A percentile compares a stretch with the other conserved stretches of the same genome.
phyloP scores from a whole-genome alignment of 2,113 vertebrate species.

The Antechinus flavipes region DNA sequence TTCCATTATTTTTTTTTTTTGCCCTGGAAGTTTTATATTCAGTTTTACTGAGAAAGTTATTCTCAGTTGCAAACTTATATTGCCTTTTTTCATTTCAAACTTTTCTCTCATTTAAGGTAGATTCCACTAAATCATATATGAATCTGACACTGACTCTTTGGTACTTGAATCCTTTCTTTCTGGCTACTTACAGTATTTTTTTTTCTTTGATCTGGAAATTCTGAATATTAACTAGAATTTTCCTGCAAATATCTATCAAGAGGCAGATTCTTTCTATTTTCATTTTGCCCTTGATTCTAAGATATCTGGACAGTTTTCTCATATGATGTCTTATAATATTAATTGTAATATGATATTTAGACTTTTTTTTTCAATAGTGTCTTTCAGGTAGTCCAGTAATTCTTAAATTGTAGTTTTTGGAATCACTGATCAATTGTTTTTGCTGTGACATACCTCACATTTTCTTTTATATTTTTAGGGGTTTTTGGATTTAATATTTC shows the following conservation, averaged over 20 bases:
- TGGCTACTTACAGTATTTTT: neutral
- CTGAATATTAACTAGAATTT: neutral
- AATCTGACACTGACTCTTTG: neutral
- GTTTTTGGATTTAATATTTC: neutral
- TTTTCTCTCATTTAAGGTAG: neutral
- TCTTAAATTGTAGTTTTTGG: neutral
- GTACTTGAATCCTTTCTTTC: neutral
- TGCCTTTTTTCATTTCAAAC: neutral
- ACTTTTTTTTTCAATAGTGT: neutral
- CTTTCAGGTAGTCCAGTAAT: neutral
- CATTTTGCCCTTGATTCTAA: neutral
- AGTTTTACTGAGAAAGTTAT: neutral
- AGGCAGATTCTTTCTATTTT: neutral
- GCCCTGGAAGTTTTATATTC: neutral
- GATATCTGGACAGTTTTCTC: neutral
- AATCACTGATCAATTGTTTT: neutral
- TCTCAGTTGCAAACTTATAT: neutral
- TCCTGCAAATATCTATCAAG: neutral
- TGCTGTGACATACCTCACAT: neutral
- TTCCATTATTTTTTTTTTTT: neutral
- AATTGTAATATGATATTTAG: neutral
- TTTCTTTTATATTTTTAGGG: neutral
- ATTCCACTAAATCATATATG: neutral
- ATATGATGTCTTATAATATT: neutral
- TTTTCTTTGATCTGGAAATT: neutral